Percentiles rank a stretch among this genome's conserved stretches.
Conservation (phyloP, 2,888 invertebrate species). For the Catocala nupta region DNA sequence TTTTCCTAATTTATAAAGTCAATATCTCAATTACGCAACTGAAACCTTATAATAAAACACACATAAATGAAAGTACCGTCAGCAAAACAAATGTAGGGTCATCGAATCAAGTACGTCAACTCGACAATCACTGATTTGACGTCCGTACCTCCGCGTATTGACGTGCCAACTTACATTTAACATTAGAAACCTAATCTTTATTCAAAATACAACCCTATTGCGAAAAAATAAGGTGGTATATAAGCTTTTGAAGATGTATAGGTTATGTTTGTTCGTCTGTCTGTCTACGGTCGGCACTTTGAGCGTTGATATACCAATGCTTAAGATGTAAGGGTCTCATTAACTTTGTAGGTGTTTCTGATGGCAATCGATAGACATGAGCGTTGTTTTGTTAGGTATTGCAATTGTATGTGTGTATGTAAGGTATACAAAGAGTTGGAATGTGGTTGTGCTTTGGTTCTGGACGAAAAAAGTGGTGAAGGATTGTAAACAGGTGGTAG, state of each 20-base stretch:
- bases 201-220: slow-evolving; percentile 20
- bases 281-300: slow-evolving; percentile 48
- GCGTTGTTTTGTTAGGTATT: slow-evolving; percentile 31
- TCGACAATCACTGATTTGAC: slow-evolving; percentile 53
- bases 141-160: slow-evolving; percentile 43
- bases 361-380: slow-evolving; percentile 43
- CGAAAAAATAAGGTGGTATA: not conserved
- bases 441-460: not conserved
- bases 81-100: slow-evolving; percentile 49
- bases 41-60: slow-evolving; percentile 23
- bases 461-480: not conserved
- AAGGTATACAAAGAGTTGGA: no score
- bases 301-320: slow-evolving; percentile 56
- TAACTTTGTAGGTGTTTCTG: slow-evolving; percentile 55
- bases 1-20: no score
- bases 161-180: slow-evolving; percentile 28
- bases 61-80: slow-evolving; percentile 39
- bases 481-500: no score
- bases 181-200: not conserved
- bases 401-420: slow-evolving; percentile 17
- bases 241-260: slow-evolving; percentile 1
- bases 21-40: slow-evolving; percentile 9
- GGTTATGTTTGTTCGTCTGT: slow-evolving; percentile 32
- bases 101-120: slow-evolving; percentile 48
- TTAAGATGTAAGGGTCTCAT: slow-evolving; percentile 56